These are phyloP conservation scores for Caenorhabditis angaria DNA, from an alignment of 2,888 invertebrate genomes.

Conservation along the genomic window DNA sequence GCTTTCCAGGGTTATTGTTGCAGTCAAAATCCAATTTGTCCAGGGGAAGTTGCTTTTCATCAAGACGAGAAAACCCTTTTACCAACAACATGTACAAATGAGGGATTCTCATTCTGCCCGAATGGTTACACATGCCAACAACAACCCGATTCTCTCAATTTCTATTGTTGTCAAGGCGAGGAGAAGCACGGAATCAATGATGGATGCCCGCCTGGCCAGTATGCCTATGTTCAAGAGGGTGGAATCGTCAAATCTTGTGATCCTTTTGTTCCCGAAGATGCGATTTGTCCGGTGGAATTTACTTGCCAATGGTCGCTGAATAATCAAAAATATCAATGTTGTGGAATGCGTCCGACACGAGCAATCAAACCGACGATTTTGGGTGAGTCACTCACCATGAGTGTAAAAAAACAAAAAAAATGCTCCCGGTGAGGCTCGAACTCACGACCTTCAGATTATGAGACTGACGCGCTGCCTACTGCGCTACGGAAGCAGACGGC, in stretches of 20 bases:
- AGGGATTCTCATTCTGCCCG: slow-evolving; percentile 59
- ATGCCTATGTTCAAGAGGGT: slow-evolving; percentile 50
- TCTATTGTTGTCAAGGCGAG: slow-evolving; percentile 52
- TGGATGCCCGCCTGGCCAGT: slow-evolving; percentile 58
- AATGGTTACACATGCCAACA: slow-evolving; percentile 56
- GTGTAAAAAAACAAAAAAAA: slow-evolving; percentile 13
- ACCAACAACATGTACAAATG: slow-evolving; percentile 53
- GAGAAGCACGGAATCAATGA: slow-evolving; percentile 49
- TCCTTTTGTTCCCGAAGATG: slow-evolving; percentile 42
- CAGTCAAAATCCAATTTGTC: slow-evolving; percentile 54
- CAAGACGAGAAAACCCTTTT: slow-evolving; percentile 52
- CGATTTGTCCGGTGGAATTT: slow-evolving; percentile 45
- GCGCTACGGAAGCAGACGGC: slow-evolving; percentile 35
- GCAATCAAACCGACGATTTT: slow-evolving; percentile 38
- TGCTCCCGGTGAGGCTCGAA: slow-evolving; percentile 84
- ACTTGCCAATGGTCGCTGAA: slow-evolving; percentile 55
- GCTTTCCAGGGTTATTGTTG: slow-evolving; percentile 61
- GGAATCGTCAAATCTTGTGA: slow-evolving; percentile 49
- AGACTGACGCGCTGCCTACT: slow-evolving; percentile 79
- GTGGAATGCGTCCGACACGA: slow-evolving; percentile 49
- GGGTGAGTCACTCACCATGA: slow-evolving; percentile 8
- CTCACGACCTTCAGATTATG: slow-evolving; percentile 93
- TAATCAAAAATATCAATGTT: slow-evolving; percentile 57
- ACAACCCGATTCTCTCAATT: slow-evolving; percentile 47
- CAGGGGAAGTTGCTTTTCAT: slow-evolving; percentile 53